phyloP scores from a whole-genome alignment of 2,888 invertebrate species.

The Zhuqinia jingwanae region DNA sequence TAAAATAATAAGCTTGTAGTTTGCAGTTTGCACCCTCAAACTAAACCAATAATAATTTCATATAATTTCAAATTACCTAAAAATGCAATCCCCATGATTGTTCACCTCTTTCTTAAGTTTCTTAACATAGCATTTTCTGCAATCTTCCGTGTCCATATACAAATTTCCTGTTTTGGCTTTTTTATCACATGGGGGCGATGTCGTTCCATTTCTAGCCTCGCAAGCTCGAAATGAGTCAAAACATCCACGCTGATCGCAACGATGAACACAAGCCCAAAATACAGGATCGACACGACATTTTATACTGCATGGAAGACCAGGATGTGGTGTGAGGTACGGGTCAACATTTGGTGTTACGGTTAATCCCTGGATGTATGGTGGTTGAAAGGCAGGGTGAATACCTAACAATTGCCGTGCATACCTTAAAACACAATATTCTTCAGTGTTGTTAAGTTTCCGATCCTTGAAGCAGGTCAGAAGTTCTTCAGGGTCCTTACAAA shows the following conservation, averaged over 20 bases:
- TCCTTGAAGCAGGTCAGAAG: constrained; percentile 19
- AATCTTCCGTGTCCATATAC: background rate
- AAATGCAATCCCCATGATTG: background rate
- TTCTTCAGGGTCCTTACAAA: constrained; percentile 28
- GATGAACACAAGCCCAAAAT: constrained; percentile 45
- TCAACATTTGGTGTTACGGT: background rate
- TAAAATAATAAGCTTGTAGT: too few species aligned
- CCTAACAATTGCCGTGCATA: background rate
- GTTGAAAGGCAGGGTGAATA: background rate
- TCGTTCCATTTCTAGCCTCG: background rate
- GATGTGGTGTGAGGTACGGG: background rate
- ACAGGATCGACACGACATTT: constrained; percentile 21
- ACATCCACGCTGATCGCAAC: background rate
- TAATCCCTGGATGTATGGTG: too few species aligned
- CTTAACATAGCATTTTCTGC: background rate
- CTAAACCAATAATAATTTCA: too few species aligned
- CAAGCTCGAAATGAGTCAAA: constrained; percentile 1
- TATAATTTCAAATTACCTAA: too few species aligned
- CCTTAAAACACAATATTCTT: constrained; percentile 15
- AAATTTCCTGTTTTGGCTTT: too few species aligned
- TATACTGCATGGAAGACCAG: constrained; percentile 11
- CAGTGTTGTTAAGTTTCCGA: background rate
- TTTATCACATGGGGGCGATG: background rate
- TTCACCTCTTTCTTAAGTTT: background rate
- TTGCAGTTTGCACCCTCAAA: too few species aligned